Conservation (phyloP, 2,888 invertebrate genomes). For the Lysandra bellargus region DNA sequence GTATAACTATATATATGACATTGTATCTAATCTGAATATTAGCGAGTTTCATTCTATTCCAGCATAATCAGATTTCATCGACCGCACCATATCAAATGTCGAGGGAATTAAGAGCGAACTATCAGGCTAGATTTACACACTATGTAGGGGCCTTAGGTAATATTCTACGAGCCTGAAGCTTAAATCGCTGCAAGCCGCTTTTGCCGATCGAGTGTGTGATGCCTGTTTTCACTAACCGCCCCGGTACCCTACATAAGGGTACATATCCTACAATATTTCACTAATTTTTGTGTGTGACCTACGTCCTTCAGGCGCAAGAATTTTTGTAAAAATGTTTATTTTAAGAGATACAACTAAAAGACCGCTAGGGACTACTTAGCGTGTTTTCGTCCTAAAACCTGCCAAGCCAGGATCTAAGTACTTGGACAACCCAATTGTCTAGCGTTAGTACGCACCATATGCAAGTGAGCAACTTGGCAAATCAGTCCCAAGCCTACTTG, state of each 20-base stretch:
- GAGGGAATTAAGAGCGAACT: conserved; percentile 1
- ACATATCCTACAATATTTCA: too few species aligned
- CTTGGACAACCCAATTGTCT: too few species aligned
- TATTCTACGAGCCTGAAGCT: neutral
- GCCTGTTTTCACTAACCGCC: neutral
- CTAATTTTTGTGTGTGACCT: too few species aligned
- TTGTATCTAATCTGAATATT: neutral
- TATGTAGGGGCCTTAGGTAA: neutral
- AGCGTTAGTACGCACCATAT: too few species aligned
- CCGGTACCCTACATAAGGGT: too few species aligned
- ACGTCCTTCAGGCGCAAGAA: too few species aligned
- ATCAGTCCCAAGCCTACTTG: neutral
- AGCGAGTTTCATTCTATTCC: neutral
- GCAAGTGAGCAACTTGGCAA: neutral
- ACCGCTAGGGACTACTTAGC: too few species aligned
- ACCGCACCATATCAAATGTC: conserved; percentile 6
- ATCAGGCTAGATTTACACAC: neutral
- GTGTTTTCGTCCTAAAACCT: too few species aligned
- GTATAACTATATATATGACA: neutral
- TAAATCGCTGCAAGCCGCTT: neutral
- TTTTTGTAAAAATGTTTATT: too few species aligned
- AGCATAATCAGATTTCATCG: conserved; percentile 10
- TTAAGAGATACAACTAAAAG: too few species aligned
- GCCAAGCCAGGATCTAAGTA: too few species aligned
- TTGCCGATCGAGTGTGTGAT: neutral